A percentile compares a stretch with the other conserved stretches of the same genome.
Evolutionary conservation across 1,140 invertebrate genomes (phyloP).

Genomic region (Bombus sibiricus): DNA sequence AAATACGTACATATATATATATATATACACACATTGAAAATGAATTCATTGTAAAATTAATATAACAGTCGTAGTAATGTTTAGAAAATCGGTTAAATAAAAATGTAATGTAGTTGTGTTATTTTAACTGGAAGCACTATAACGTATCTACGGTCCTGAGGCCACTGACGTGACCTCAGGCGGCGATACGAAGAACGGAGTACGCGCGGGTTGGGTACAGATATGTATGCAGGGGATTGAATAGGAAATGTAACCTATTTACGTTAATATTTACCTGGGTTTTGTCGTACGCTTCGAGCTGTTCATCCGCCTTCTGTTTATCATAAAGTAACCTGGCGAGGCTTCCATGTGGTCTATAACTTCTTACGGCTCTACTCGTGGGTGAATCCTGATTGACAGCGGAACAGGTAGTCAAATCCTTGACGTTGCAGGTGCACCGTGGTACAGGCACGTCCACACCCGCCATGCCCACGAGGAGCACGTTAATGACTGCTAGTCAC

Average conservation of each 20-base stretch:
- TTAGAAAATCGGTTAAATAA: no score
- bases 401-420: slow-evolving; percentile 35
- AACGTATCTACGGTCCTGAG: slow-evolving; percentile 13
- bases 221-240: background rate
- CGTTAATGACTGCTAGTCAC: slow-evolving; percentile 24
- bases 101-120: background rate
- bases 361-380: slow-evolving; percentile 58
- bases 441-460: slow-evolving; percentile 38
- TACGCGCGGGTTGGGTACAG: slow-evolving; percentile 9
- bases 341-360: slow-evolving; percentile 85
- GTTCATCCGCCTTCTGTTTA: slow-evolving; percentile 87
- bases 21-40: no score
- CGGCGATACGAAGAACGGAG: slow-evolving; percentile 36
- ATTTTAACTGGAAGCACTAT: background rate
- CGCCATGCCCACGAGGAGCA: slow-evolving; percentile 45
- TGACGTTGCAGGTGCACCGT: slow-evolving; percentile 69
- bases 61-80: background rate
- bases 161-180: slow-evolving; percentile 52
- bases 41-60: background rate
- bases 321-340: slow-evolving; percentile 87
- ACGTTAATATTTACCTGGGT: slow-evolving; percentile 83
- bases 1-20: background rate
- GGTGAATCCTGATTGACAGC: slow-evolving; percentile 23
- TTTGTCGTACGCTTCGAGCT: slow-evolving; percentile 86
- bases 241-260: slow-evolving; percentile 45